Evolutionary conservation across 2,888 invertebrate genomes (phyloP).

Genomic region (Parnassius orleans): DNA sequence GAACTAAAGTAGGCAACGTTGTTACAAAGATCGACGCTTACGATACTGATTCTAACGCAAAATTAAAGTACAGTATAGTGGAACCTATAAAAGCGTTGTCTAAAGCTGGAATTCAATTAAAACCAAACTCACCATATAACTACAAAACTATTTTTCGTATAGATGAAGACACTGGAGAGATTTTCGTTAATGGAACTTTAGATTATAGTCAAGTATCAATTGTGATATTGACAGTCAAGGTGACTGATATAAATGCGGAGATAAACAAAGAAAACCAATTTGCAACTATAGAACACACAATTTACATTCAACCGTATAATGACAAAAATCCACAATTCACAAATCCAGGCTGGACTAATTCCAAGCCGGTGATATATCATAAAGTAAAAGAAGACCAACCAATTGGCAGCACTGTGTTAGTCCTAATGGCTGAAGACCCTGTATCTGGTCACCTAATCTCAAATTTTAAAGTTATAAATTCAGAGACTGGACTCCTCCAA

Average conservation of each 20-base stretch:
- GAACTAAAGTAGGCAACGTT: constrained; percentile 81
- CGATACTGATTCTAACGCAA: constrained; percentile 86
- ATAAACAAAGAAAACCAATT: constrained; percentile 83
- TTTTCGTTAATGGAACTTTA: constrained; percentile 84
- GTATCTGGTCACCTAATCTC: constrained; percentile 82
- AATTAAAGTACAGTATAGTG: constrained; percentile 84
- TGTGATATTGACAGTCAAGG: constrained; percentile 86
- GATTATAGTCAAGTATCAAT: constrained; percentile 88
- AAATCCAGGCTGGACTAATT: constrained; percentile 86
- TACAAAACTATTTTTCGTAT: constrained; percentile 86
- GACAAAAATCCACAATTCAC: constrained; percentile 89
- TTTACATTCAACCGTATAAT: constrained; percentile 89
- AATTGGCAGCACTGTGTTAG: constrained; percentile 85
- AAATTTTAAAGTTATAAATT: constrained; percentile 80
- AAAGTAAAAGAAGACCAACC: constrained; percentile 89
- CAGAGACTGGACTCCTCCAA: constrained; percentile 78
- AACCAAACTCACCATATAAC: constrained; percentile 81
- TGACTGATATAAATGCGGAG: constrained; percentile 85
- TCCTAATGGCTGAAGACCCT: constrained; percentile 86
- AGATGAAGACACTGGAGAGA: constrained; percentile 85
- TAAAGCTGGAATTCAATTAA: constrained; percentile 86
- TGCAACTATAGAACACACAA: constrained; percentile 85
- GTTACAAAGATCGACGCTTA: constrained; percentile 84
- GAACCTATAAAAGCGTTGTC: constrained; percentile 86
- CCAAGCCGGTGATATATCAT: constrained; percentile 84